Evolutionary conservation across 2,797 vertebrate genomes (phyloP), one percentile per base, ranked within the genome.

Genomic region (Diplodus sargus): DNA sequence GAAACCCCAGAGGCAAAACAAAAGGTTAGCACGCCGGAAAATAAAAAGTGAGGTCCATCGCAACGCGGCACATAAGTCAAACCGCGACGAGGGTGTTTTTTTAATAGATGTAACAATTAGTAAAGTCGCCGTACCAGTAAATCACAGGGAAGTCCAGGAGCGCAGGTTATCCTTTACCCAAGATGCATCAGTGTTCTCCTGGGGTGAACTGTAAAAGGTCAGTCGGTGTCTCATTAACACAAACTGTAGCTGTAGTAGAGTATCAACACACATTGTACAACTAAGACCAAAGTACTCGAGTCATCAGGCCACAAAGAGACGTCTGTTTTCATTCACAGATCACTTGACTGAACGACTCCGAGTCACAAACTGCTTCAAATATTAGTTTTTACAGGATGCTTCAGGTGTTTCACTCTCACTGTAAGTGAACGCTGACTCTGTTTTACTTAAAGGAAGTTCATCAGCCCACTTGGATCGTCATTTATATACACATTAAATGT

Each of bases 101-200:
- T 47, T 39, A 93, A 92, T 93, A 90, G 93, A 92, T 92, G 86
- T 89, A 93, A 93, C 92, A 94, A 95, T 94, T 92, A 95, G 87
- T 80, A 85, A 91, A 88, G 89, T 90, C 74, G 84, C 85, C 42
- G 57, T 70, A 85, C 85, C 90, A 88, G 90, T 94, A 93, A 89
- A 95, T 93, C 92, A 94, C 81, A 28, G 70, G 53, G 60, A 89
- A 86, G 81, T 87, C 86, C 52, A 25, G 78, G 63, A 89, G 88
- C 86, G 64, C 74, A 72, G 85, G 85, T 86, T 92, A 91, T 92
- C 90, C 91, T 91, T 93, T 91, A 91, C 88, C 89, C 86, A 92
- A 69, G 84, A 93, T 93, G 83, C 92, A 89, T 85, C 82, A 57
- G 86, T 90, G 92, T 90, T 93, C 92, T 94, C 93, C 81, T 86